Percentiles rank a stretch among this genome's conserved stretches.
Evolutionary conservation across 1,140 invertebrate species (phyloP).

Genomic region (Drosophila pachea): DNA sequence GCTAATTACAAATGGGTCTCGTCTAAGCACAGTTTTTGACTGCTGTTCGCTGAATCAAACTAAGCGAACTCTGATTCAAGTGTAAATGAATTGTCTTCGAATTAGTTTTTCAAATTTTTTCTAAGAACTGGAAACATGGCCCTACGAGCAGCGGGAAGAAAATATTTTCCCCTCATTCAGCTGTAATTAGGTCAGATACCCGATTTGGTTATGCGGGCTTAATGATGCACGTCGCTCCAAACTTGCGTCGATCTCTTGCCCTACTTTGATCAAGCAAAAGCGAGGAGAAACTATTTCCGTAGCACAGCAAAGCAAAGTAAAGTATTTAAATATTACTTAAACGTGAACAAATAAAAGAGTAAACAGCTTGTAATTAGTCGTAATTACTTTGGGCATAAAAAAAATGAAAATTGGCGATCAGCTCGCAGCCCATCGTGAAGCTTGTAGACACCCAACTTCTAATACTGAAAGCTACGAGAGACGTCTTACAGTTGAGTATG

Average conservation of each 20-base stretch:
- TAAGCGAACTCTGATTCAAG: no score
- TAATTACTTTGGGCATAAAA: conserved; percentile 1
- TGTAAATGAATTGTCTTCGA: no score
- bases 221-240: conserved; percentile 12
- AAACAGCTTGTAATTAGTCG: neutral
- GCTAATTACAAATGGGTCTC: neutral
- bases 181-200: neutral
- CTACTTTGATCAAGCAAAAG: conserved; percentile 24
- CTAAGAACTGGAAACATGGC: no score
- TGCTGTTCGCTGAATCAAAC: neutral
- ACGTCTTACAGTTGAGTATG: no score
- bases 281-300: conserved; percentile 29
- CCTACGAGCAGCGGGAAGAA: no score
- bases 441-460: no score
- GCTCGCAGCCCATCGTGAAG: no score
- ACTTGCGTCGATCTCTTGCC: conserved; percentile 3
- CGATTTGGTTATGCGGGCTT: neutral
- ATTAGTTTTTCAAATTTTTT: no score
- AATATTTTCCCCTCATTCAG: neutral
- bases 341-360: no score
- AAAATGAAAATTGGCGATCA: no score
- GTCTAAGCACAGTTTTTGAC: neutral
- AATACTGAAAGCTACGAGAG: no score
- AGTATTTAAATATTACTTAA: neutral
- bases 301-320: conserved; percentile 4